A percentile compares a stretch with the other conserved stretches of the same genome.
phyloP scores from a whole-genome alignment of 1,140 invertebrate species.

The Drosophila hydei region DNA sequence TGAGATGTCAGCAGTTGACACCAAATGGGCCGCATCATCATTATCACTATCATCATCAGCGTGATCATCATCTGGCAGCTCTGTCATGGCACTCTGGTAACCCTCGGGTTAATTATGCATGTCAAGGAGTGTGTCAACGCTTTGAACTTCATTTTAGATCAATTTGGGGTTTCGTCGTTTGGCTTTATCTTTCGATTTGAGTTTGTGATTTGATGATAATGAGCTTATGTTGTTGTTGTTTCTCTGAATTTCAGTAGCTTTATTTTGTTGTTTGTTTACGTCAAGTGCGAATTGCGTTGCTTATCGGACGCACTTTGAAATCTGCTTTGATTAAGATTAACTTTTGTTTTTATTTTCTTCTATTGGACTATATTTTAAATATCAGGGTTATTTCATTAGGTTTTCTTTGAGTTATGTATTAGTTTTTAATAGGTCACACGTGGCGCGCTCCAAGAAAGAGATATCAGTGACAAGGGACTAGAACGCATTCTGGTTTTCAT shows the following conservation, averaged over 20 bases:
- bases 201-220: too few relatives aligned
- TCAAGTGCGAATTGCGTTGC: not conserved
- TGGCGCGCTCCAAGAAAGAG: not conserved
- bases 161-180: not conserved
- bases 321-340: conserved; percentile 5
- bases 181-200: too few relatives aligned
- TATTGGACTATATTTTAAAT: not conserved
- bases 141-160: conserved; percentile 12
- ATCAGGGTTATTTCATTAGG: not conserved
- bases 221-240: not conserved
- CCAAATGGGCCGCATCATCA: conserved; percentile 50
- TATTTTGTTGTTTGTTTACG: not conserved
- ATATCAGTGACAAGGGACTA: not conserved
- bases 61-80: conserved; percentile 25
- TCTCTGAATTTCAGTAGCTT: conserved; percentile 11
- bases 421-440: conserved; percentile 1
- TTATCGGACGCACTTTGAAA: conserved; percentile 29
- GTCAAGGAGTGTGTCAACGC: conserved; percentile 28
- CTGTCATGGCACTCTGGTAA: conserved; percentile 14
- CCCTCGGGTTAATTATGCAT: conserved; percentile 61
- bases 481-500: too few relatives aligned
- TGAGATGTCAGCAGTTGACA: conserved; percentile 59
- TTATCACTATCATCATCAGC: conserved; percentile 5
- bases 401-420: not conserved
- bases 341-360: not conserved